phyloP scores from a whole-genome alignment of 2,113 vertebrate species.

The Thamnaconus septentrionalis region DNA sequence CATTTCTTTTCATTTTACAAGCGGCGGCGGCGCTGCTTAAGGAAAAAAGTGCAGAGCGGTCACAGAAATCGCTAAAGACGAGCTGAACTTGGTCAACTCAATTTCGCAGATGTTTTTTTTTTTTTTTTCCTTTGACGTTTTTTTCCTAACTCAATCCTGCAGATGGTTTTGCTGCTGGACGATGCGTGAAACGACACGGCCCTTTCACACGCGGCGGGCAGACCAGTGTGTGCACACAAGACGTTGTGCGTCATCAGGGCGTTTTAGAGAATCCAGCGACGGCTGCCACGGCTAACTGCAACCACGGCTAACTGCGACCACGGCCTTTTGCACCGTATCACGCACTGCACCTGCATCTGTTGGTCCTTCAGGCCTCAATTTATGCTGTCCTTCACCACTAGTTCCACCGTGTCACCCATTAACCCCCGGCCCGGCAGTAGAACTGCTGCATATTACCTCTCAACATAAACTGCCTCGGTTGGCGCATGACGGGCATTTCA shows the following conservation, averaged over 20 bases:
- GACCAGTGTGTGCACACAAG: too few species aligned
- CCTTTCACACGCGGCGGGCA: too few species aligned
- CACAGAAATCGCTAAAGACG: background rate
- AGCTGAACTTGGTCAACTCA: background rate
- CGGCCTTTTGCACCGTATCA: slow-evolving; percentile 13
- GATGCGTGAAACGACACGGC: too few species aligned
- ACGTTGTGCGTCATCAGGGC: too few species aligned
- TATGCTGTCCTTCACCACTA: slow-evolving; percentile 34
- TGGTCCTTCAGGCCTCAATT: slow-evolving; percentile 15
- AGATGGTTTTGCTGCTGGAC: too few species aligned
- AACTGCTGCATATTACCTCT: slow-evolving; percentile 1
- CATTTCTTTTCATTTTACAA: background rate
- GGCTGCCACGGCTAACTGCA: too few species aligned
- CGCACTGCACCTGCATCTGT: slow-evolving; percentile 45
- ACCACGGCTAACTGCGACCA: background rate
- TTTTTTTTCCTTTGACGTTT: too few species aligned
- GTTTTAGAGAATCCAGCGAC: too few species aligned
- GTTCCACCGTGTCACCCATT: slow-evolving; percentile 32
- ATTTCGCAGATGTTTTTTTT: background rate
- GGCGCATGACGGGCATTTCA: too few species aligned
- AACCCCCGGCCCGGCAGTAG: slow-evolving; percentile 3
- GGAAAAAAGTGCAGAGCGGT: background rate
- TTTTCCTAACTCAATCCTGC: too few species aligned
- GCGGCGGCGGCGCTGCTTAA: background rate
- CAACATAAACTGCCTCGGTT: background rate